phyloP scores from a whole-genome alignment of 2,113 vertebrate species.

The Callospermophilus lateralis region DNA sequence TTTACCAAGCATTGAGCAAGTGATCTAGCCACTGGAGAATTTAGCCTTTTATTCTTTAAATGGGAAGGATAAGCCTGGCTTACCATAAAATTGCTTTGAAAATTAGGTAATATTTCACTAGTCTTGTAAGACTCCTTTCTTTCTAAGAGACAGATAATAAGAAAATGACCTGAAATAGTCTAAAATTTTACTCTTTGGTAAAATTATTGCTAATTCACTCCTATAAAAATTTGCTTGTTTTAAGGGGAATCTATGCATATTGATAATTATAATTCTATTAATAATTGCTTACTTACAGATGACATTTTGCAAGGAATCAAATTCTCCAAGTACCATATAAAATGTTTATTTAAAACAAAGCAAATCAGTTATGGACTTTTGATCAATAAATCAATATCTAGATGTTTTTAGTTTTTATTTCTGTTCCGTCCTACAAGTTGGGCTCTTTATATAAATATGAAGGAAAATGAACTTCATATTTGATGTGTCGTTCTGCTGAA shows the following conservation, averaged over 20 bases:
- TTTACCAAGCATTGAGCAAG: background rate
- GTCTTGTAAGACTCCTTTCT: background rate
- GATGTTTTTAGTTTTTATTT: slow-evolving; percentile 13
- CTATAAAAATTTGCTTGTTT: background rate
- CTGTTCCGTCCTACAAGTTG: slow-evolving; percentile 17
- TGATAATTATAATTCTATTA: slow-evolving; percentile 10
- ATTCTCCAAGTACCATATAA: background rate
- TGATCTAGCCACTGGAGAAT: background rate
- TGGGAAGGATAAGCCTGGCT: background rate
- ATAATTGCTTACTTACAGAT: background rate
- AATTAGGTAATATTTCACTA: background rate
- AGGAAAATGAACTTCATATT: slow-evolving; percentile 62
- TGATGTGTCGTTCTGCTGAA: slow-evolving; percentile 80
- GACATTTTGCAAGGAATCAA: background rate
- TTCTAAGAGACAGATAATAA: background rate
- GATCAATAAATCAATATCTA: slow-evolving; percentile 41
- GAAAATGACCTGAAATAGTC: background rate
- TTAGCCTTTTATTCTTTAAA: background rate
- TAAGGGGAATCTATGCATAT: background rate
- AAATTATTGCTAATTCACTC: background rate
- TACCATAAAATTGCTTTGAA: background rate
- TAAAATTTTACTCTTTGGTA: slow-evolving; percentile 18
- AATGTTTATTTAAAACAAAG: slow-evolving; percentile 26
- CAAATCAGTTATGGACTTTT: slow-evolving; percentile 28
- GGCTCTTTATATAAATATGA: slow-evolving; percentile 30